Percentiles rank a stretch among this genome's conserved stretches.
phyloP scores from a whole-genome alignment of 2,797 vertebrate species.

The Centroberyx gerrardi region DNA sequence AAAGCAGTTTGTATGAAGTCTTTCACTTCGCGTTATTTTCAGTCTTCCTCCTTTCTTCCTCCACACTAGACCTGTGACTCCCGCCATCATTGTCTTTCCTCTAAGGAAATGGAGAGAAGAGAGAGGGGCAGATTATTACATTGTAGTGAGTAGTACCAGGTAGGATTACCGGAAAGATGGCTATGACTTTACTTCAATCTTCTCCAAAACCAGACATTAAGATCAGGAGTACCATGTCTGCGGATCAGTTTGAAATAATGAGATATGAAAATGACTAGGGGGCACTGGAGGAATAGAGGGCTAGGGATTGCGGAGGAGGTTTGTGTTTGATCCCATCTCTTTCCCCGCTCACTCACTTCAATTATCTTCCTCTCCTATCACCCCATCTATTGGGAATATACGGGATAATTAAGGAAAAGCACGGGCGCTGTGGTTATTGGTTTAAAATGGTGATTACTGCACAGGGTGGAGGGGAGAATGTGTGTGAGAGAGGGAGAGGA shows the following conservation, averaged over 20 bases:
- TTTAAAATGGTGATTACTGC: conserved; percentile 72
- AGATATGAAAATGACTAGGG: conserved; percentile 89
- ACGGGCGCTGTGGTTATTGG: conserved; percentile 60
- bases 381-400: conserved; percentile 73
- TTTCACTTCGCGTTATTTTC: background rate
- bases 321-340: conserved; percentile 86
- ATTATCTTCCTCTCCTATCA: conserved; percentile 87
- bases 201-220: conserved; percentile 63
- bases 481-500: conserved; percentile 27
- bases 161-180: conserved; percentile 61
- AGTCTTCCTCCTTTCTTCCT: background rate
- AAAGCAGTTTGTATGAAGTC: background rate
- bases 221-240: conserved; percentile 65
- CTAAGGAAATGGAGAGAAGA: conserved; percentile 40
- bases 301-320: conserved; percentile 73
- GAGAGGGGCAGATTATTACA: conserved; percentile 46
- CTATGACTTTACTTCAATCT: conserved; percentile 58
- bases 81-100: conserved; percentile 21
- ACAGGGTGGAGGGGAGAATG: conserved; percentile 25
- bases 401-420: conserved; percentile 80
- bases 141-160: conserved; percentile 40
- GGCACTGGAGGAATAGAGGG: conserved; percentile 84
- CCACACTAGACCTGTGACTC: background rate
- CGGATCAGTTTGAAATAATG: conserved; percentile 76
- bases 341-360: conserved; percentile 86